These are phyloP conservation scores for Cynoglossus semilaevis DNA, from an alignment of 2,113 vertebrate genomes.

Conservation along the genomic window DNA sequence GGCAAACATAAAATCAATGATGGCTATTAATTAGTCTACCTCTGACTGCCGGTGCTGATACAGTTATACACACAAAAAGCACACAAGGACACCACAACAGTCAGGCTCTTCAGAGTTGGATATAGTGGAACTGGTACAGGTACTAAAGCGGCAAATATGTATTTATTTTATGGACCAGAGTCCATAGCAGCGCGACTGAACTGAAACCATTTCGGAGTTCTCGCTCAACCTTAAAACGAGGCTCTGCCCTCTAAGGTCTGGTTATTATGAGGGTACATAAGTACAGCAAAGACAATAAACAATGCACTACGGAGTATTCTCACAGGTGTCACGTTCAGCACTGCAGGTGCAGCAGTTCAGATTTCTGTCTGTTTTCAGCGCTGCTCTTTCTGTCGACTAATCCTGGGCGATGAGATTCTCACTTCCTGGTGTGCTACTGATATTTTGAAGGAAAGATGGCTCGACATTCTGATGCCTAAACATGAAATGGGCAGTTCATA, in stretches of 20 bases:
- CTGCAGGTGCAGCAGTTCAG: constrained; percentile 51
- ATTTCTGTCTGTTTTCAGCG: constrained; percentile 29
- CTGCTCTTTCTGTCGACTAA: constrained; percentile 10
- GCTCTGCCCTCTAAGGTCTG: constrained; percentile 4
- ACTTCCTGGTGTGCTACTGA: background rate
- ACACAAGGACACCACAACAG: constrained; percentile 4
- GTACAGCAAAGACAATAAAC: constrained; percentile 15
- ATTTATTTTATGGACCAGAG: too few relatives aligned
- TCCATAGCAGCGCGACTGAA: too few relatives aligned
- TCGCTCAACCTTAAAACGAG: too few relatives aligned
- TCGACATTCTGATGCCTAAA: background rate
- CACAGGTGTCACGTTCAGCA: constrained; percentile 58
- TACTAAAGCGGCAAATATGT: background rate
- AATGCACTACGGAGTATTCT: constrained; percentile 40
- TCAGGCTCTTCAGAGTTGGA: background rate
- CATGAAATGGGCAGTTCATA: too few relatives aligned
- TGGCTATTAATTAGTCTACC: constrained; percentile 62
- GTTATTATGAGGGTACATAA: constrained; percentile 18
- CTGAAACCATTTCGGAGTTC: too few relatives aligned
- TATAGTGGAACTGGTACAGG: too few relatives aligned
- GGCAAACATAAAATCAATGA: constrained; percentile 61
- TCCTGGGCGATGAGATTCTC: background rate
- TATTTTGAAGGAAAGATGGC: background rate
- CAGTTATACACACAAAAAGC: constrained; percentile 27
- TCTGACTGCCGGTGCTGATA: constrained; percentile 35